A percentile compares a stretch with the other conserved stretches of the same genome.
Conservation (phyloP, 1,140 invertebrate species). For the Leguminivora glycinivorella region DNA sequence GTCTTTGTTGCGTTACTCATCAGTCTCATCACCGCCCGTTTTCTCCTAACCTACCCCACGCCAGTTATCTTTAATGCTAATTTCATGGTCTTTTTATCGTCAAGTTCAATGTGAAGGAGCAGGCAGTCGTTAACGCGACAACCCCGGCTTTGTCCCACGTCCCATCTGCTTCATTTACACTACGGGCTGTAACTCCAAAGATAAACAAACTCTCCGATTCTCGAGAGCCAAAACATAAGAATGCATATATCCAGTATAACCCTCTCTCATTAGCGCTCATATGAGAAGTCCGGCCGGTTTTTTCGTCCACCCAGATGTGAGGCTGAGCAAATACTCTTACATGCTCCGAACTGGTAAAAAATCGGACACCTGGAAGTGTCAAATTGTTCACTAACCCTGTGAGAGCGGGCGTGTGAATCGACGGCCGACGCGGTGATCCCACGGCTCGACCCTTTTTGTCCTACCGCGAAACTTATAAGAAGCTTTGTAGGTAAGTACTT, state of each 20-base stretch:
- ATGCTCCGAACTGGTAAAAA: conserved; percentile 70
- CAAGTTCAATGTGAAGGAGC: conserved; percentile 70
- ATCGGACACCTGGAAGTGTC: conserved; percentile 76
- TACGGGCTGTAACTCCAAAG: conserved; percentile 40
- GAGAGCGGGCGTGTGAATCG: conserved; percentile 66
- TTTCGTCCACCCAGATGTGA: conserved; percentile 72
- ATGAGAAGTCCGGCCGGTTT: conserved; percentile 71
- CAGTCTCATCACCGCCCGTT: conserved; percentile 15
- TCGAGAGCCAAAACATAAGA: conserved; percentile 45
- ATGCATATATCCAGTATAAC: conserved; percentile 43
- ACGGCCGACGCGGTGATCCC: conserved; percentile 30
- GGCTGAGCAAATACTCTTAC: conserved; percentile 65
- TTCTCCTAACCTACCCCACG: conserved; percentile 58
- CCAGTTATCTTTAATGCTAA: conserved; percentile 70
- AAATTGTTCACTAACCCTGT: conserved; percentile 71
- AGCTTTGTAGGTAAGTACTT: conserved; percentile 12
- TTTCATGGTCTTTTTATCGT: conserved; percentile 71
- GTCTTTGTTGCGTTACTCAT: conserved; percentile 35
- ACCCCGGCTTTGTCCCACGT: conserved; percentile 53
- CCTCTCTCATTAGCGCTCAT: conserved; percentile 65
- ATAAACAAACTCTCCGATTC: conserved; percentile 58
- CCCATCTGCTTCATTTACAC: conserved; percentile 52
- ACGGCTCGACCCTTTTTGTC: conserved; percentile 25
- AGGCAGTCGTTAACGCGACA: conserved; percentile 55
- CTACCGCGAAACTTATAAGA: conserved; percentile 20